Evolutionary conservation across 1,140 invertebrate species (phyloP), one percentile per base, ranked within the genome.

Genomic region (Drosophila chauvacae): DNA sequence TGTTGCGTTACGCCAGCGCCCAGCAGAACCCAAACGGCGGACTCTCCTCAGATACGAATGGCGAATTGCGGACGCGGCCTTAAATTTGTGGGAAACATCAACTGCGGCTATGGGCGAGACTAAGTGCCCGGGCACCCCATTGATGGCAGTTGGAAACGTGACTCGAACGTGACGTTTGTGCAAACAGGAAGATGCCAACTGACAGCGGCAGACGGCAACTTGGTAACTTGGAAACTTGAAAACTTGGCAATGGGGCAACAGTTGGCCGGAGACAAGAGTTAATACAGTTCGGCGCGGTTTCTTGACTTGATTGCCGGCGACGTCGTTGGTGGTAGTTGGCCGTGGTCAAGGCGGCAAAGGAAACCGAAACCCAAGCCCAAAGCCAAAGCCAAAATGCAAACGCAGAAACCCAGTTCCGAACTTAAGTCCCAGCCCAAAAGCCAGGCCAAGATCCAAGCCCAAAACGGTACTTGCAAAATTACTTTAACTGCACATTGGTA

Each of bases 71-170:
- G 64, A 66, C 70, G 74, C 84, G 83, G 68, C 77, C 77, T 90
- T 68, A 90, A 88, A 90, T 90, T 90, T 90, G 85, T 90, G 85
- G 85, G 85, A 90, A 90, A 88, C 84, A 90, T 88, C 84, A 88
- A 80, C 80, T 88, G 72, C 63, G 78, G 60, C 84, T 70, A 86
- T 80, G 68, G 79, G 71, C 84, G 56, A 60, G 72, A 78, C 65
- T 63, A 66, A 78, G 53, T 71, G 60, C 74, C 64, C 65, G 62
- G 66, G 57, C 51, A 51, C 51, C 56, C 75, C 76, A 78, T 77
- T 78, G 74, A 77, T 79, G 77, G 65, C 81, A 81, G 77, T 90
- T 75, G 85, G 78, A 90, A 90, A 90, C 85, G 85, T 90, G 85
- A 88, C 85, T 90, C 62, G 79, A 86, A 90, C 85, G 85, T 90